phyloP scores from a whole-genome alignment of 2,888 invertebrate species.

The Tetragonisca angustula region DNA sequence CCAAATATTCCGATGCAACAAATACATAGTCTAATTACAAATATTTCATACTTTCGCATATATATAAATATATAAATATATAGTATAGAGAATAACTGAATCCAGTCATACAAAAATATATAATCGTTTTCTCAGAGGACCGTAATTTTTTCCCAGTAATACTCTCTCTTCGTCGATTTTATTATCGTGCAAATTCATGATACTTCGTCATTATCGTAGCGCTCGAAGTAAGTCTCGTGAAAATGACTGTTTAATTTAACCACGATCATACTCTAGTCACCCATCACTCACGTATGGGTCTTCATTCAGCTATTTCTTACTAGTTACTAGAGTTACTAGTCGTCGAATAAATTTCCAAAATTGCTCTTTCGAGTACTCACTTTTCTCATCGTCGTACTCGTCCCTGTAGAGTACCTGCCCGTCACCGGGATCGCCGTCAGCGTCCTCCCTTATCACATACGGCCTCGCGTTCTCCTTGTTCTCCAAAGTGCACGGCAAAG shows the following conservation, averaged over 20 bases:
- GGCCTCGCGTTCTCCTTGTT: slow-evolving; percentile 95
- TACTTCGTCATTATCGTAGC: neutral
- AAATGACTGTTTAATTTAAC: neutral
- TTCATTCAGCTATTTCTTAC: neutral
- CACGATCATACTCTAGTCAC: neutral
- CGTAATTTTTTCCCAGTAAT: too few species aligned
- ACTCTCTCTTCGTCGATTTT: too few species aligned
- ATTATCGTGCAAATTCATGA: too few species aligned
- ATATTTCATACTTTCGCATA: too few species aligned
- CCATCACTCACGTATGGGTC: neutral
- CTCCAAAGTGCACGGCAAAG: slow-evolving; percentile 91
- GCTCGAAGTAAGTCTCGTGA: too few species aligned
- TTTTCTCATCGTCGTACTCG: slow-evolving; percentile 88
- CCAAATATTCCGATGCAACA: too few species aligned
- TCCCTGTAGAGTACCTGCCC: slow-evolving; percentile 90
- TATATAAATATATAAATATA: too few species aligned
- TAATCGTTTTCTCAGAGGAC: too few species aligned
- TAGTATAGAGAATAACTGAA: too few species aligned
- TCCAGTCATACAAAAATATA: too few species aligned
- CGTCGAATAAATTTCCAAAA: neutral
- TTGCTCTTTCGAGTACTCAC: slow-evolving; percentile 74
- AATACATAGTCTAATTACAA: too few species aligned
- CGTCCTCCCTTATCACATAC: slow-evolving; percentile 89
- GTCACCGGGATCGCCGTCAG: slow-evolving; percentile 86
- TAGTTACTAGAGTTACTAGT: neutral